A percentile compares a stretch with the other conserved stretches of the same genome.
Evolutionary conservation across 2,888 invertebrate species (phyloP).

Genomic region (Ptilodon capucinus): DNA sequence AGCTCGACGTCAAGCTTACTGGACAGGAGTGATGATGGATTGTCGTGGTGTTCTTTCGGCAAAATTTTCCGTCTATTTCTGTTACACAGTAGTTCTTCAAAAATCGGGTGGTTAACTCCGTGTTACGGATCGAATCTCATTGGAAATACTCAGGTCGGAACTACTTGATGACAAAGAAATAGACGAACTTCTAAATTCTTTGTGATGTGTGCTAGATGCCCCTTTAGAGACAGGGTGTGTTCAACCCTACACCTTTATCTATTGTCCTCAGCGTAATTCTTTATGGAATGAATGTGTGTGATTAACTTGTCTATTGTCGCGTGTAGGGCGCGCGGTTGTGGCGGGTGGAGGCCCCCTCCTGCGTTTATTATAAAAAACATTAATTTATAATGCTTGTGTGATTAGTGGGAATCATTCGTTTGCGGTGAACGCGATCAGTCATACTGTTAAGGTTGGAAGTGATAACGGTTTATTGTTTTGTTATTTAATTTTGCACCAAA

Average conservation of each 20-base stretch:
- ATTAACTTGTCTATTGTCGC: conserved; percentile 37
- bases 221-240: conserved; percentile 60
- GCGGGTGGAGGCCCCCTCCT: conserved; percentile 39
- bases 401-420: conserved; percentile 68
- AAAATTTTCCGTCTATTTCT: conserved; percentile 28
- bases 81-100: conserved; percentile 9
- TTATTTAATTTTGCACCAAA: conserved; percentile 72
- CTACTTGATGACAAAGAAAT: conserved; percentile 19
- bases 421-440: conserved; percentile 72
- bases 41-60: conserved; percentile 33
- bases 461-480: conserved; percentile 58
- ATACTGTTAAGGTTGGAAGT: conserved; percentile 57
- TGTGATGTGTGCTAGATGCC: conserved; percentile 69
- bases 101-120: background rate
- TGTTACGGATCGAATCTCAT: conserved; percentile 15
- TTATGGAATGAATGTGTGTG: conserved; percentile 79
- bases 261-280: conserved; percentile 67
- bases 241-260: conserved; percentile 59
- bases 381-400: conserved; percentile 71
- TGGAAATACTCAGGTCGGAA: conserved; percentile 8
- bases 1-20: conserved; percentile 19
- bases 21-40: conserved; percentile 28
- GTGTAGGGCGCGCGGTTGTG: conserved; percentile 28
- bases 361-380: conserved; percentile 37
- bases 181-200: conserved; percentile 46